phyloP scores from a whole-genome alignment of 2,888 invertebrate species.

The Anthophora plumipes region DNA sequence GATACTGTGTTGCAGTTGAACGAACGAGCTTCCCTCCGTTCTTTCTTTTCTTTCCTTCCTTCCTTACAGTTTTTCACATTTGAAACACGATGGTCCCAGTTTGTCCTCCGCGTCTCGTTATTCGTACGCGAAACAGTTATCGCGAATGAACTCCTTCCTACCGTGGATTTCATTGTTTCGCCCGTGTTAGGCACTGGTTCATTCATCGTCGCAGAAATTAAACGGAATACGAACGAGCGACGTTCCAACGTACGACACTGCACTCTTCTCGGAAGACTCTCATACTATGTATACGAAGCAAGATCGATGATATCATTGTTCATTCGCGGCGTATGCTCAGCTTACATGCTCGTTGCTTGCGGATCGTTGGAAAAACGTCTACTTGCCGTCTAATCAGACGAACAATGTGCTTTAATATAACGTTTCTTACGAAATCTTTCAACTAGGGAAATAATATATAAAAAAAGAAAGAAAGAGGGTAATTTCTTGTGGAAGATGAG shows the following conservation, averaged over 20 bases:
- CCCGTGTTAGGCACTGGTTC: neutral
- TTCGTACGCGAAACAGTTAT: constrained; percentile 4
- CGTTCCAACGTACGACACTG: constrained; percentile 1
- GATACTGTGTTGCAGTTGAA: constrained; percentile 70
- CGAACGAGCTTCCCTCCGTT: constrained; percentile 44
- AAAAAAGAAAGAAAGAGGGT: no score
- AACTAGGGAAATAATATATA: no score
- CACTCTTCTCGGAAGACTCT: constrained; percentile 8
- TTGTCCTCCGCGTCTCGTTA: no score
- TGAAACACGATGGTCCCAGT: no score
- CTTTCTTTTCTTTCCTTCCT: neutral
- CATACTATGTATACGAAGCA: constrained; percentile 4
- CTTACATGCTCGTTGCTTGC: constrained; percentile 17
- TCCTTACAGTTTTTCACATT: neutral
- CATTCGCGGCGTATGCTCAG: constrained; percentile 7
- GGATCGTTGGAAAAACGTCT: neutral
- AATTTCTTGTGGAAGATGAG: neutral
- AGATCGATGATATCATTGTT: constrained; percentile 40
- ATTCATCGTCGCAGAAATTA: constrained; percentile 18
- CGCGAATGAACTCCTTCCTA: neutral
- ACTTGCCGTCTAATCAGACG: constrained; percentile 7
- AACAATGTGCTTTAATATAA: constrained; percentile 17
- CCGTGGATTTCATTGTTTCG: neutral
- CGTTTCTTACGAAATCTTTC: constrained; percentile 12
- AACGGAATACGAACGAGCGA: neutral